Base-by-base conservation (phyloP, 2,113 vertebrate genomes). In the Laterallus jamaicensis region DNA sequence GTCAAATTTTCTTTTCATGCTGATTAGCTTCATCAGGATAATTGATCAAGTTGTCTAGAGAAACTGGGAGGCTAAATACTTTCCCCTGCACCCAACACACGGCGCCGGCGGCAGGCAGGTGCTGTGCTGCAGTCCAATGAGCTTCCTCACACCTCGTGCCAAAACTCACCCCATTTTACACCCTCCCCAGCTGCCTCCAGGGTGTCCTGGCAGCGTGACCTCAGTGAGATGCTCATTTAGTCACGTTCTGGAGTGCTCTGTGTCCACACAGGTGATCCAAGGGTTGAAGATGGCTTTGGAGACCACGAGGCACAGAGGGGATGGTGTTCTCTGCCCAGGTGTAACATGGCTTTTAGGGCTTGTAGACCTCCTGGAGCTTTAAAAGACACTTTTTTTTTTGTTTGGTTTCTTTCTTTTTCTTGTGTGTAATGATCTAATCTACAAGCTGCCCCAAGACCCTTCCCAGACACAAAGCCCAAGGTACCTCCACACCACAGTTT, bases 21-120 rank as follows among this genome's bases (percentile, higher is more conserved):
- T 94, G 87, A 97, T 97, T 96, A 94, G 90, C 80, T 71, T 96
- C 96, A 96, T 97, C 96, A 97, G 88, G 52, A 13, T 95, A 97
- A 97, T 82, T 95, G 93, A 92, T 68, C 40, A n/a, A 86, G 87
- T 42, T 96, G 95, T 95, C 94, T 96, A 28, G 63, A 80, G 96
- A 70, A 96, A 91, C 96, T 78, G 79, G 91, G 93, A 97, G 56
- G 40, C 83, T 82, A 63, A 81, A 90, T 52, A 13, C 73, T 83
- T 86, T 35, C 32, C 42, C 70, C 18, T 15, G 9, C 49, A 50
- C 67, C 69, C 22, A 16, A 63, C 62, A 28, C 3, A 17, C 18
- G 44, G 70, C 37, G 0, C 15, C 58, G 95, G 60, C 29, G 74
- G 40, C 52, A 12, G 3, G 21, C 40, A 82, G 88, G 79, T 85